Evolutionary conservation across 2,888 invertebrate genomes (phyloP).

Genomic region (Thymelicus sylvestris): DNA sequence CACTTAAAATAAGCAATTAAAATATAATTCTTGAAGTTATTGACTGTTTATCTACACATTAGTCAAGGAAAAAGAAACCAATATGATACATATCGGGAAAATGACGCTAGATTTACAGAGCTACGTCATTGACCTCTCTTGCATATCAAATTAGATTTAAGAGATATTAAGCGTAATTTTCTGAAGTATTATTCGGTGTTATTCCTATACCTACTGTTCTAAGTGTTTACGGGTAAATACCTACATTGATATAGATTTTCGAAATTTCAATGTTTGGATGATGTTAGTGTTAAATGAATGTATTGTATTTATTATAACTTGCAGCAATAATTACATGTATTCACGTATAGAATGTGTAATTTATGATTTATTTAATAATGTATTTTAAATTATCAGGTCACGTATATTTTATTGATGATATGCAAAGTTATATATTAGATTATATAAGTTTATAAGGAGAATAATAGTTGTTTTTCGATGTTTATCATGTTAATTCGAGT

Average conservation of each 20-base stretch:
- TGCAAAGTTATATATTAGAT: background rate
- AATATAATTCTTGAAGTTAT: constrained; percentile 8
- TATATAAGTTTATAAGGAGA: background rate
- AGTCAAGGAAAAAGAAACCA: constrained; percentile 56
- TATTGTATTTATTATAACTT: constrained; percentile 10
- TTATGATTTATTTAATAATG: too few species aligned
- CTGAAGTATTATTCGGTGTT: constrained; percentile 51
- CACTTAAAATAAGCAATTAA: background rate
- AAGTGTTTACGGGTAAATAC: constrained; percentile 29
- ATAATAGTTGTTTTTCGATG: background rate
- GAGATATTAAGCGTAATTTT: constrained; percentile 50
- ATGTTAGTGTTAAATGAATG: constrained; percentile 20
- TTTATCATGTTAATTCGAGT: constrained; percentile 49
- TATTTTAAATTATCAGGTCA: too few species aligned
- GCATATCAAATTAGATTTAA: constrained; percentile 73
- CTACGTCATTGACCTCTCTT: constrained; percentile 56
- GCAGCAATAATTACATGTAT: constrained; percentile 40
- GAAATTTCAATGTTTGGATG: constrained; percentile 18
- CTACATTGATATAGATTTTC: constrained; percentile 24
- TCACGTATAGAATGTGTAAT: constrained; percentile 5
- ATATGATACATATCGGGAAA: constrained; percentile 66
- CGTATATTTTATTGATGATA: background rate
- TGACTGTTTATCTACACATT: constrained; percentile 10
- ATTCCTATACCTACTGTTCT: constrained; percentile 18
- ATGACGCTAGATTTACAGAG: constrained; percentile 46